Evolutionary conservation across 2,888 invertebrate genomes (phyloP), one percentile per base, ranked within the genome.

Genomic region (Tyria jacobaeae): DNA sequence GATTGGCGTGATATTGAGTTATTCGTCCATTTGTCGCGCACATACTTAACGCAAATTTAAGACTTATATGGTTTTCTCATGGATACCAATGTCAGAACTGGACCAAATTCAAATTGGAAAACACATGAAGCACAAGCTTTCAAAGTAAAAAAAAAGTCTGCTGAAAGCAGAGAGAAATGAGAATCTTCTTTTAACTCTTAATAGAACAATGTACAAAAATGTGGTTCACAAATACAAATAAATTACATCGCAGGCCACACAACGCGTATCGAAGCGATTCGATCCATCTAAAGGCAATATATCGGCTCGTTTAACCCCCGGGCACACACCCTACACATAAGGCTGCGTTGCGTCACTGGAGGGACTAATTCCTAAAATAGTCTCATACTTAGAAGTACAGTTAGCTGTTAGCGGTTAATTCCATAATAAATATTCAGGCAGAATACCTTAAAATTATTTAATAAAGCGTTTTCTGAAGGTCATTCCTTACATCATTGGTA

Each of bases 241-340:
- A 44, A 44, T 21, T 12, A 44, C 12, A 44, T 44, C 4, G 21
- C 21, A 4, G 12, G n/a, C 1, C 35, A 3, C 52, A 7, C 12
- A 17, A n/a, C 25, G 24, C 25, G n/a, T 35, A 48, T 47, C n/a
- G 56, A 56, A 57, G 24, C n/a, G 51, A 52, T n/a, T 0, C 14
- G 5, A 24, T 25, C 21, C 57, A 52, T 25, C 62, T 58, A 41
- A 47, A 47, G 27, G 52, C 65, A 48, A 58, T 58, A 61, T 51
- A 55, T 31, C 65, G 62, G 39, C 55, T 58, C 62, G 58, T 62
- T 65, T 52, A 47, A 51, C 55, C 47, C 39, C 51, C 25, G 21
- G 12, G 12, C 14, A 51, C 51, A 3, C 51, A 24, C 17, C 48
- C 25, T 17, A 31, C 48, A 25, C 17, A 17, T 24, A 48, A n/a